Base-by-base conservation (phyloP, 2,113 vertebrate genomes). In the Grallaria varia region DNA sequence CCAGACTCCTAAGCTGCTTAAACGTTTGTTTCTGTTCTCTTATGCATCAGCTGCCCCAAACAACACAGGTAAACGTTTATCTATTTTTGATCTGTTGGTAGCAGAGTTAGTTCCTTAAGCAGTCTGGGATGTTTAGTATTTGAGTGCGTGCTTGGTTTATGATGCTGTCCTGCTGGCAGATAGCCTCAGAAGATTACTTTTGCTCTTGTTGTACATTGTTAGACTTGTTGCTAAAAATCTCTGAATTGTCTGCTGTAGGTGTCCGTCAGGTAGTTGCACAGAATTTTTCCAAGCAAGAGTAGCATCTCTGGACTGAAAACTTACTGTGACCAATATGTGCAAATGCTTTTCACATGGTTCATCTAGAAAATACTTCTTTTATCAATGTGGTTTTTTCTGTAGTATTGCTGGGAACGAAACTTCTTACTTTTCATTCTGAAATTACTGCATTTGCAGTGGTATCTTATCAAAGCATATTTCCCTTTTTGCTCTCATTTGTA, bases 21-120 rank as follows among this genome's bases (percentile, higher is more conserved):
- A 98, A 94, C 98, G 98, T 84, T 96, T 99, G 73, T 99, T 99
- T 98, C 98, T 99, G 31, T 99, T 99, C 92, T 98, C 99, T 82
- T 99, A 98, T 56, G 97, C 98, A 90, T 89, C 97, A 93, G 97
- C 97, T 88, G 95, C 94, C 49, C 97, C 96, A 39, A 92, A 90
- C 72, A 93, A 64, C 47, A 87, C 92, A 98, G 98, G 99, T 99
- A 96, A 96, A 92, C 67, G 30, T 69, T 37, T 45, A 87, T 58
- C 25, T 82, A 3, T 6, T 45, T 86, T 69, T 82, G 8, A 8
- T 53, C 63, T 37, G 6, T 59, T 77, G 63, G 9, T 84, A 74
- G 49, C 28, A 16, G 35, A 27, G 13, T 59, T 86, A 80, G 37
- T 79, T 91, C 1, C 3, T 45, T 63, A 80, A 68, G 21, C 14